Base-by-base conservation (phyloP, 2,797 vertebrate genomes). In the Carapus acus region DNA sequence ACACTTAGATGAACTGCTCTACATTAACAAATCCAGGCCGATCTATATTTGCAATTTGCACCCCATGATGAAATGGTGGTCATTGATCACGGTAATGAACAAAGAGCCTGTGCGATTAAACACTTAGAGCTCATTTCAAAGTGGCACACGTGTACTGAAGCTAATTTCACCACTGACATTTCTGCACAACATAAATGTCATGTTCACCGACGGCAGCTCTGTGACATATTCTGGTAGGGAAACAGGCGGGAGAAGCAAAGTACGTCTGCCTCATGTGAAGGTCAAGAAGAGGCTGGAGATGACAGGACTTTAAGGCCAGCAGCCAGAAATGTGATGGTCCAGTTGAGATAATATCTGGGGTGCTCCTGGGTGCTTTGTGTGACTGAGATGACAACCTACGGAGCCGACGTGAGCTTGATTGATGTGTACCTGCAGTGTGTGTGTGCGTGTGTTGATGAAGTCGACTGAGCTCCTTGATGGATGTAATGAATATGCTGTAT, bases 241-340 rank as follows among this genome's bases (percentile, higher is more conserved):
- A 27, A 43, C 0, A 7, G 38, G 57, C 15, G 29, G 41, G 44
- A 57, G 1, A 46, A 58, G 14, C 15, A 40, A 17, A 21, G 44
- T 20, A 44, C 2, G 2, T 31, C 36, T 40, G 22, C 16, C 14
- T 37, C 6, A 42, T 41, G 43, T 46, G 39, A 58, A 52, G 31
- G 54, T 58, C 54, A 54, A 38, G 14, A 37, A 20, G 37, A 36
- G 27, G 19, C 33, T 4, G 13, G 8, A 44, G 20, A n/a, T 23
- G 52, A 31, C 14, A 12, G 31, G 13, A 24, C 42, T 1, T 21
- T 51, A 43, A 52, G 43, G 47, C 31, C 6, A 8, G 15, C 50
- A 18, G 62, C 54, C 41, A 40, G 44, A 54, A 38, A 8, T 45
- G 27, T 19, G 39, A 42, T 41, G 51, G 67, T 50, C 20, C 40